Percentiles rank a stretch among this genome's conserved stretches.
These are phyloP conservation scores for Salpingus planirostris DNA, from an alignment of 2,888 invertebrate genomes.

Conservation along the genomic window DNA sequence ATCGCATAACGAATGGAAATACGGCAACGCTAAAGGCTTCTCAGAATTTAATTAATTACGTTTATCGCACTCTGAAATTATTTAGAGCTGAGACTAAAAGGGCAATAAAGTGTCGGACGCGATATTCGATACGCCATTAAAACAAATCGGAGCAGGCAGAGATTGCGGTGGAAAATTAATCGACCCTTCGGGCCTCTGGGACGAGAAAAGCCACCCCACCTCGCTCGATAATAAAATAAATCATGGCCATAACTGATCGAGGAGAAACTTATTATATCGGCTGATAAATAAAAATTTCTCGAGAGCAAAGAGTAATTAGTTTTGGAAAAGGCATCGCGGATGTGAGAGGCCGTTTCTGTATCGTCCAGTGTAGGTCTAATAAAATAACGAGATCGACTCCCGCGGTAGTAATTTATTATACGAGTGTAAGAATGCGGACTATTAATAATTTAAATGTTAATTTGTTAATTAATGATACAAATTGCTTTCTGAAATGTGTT, in stretches of 20 bases:
- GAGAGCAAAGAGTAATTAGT: conserved; percentile 22
- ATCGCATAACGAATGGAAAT: conserved; percentile 8
- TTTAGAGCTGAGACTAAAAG: conserved; percentile 14
- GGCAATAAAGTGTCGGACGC: conserved; percentile 7
- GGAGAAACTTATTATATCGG: no score
- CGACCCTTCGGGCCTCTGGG: no score
- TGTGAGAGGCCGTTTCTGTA: conserved; percentile 6
- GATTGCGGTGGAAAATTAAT: no score
- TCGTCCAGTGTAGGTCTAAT: conserved; percentile 4
- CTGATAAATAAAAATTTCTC: conserved; percentile 19
- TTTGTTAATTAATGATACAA: conserved; percentile 46
- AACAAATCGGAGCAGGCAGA: no score
- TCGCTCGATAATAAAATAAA: no score
- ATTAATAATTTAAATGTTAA: conserved; percentile 46
- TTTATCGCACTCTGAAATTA: conserved; percentile 29
- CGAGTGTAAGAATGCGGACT: conserved; percentile 35
- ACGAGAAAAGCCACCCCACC: no score
- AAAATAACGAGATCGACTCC: conserved; percentile 27
- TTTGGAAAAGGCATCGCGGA: conserved; percentile 20
- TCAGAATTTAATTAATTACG: conserved; percentile 35
- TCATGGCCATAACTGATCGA: no score
- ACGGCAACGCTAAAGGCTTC: conserved; percentile 23
- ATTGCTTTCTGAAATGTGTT: conserved; percentile 42
- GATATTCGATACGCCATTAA: no score
- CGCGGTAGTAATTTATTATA: conserved; percentile 34